Evolutionary conservation across 2,797 vertebrate species (phyloP).

Genomic region (Anomalospiza imberbis): DNA sequence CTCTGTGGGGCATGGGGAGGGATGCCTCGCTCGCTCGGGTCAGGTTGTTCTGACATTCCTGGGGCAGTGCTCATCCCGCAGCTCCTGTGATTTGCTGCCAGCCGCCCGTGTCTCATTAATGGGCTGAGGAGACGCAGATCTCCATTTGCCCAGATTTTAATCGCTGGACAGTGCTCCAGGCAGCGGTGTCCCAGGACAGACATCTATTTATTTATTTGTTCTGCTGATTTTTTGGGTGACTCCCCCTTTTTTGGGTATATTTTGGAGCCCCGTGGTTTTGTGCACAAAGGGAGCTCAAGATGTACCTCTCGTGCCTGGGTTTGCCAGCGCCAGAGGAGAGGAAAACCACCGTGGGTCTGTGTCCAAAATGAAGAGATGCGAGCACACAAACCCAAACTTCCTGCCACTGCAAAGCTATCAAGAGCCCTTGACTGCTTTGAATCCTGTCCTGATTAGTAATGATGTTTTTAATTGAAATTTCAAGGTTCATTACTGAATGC

Average conservation of each 20-base stretch:
- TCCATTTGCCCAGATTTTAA: neutral
- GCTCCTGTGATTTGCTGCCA: slow-evolving; percentile 14
- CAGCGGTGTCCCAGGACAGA: neutral
- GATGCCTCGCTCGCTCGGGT: neutral
- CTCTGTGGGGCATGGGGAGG: neutral
- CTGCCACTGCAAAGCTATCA: neutral
- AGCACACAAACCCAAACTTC: neutral
- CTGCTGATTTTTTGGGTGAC: neutral
- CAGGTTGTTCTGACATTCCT: neutral
- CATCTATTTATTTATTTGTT: neutral
- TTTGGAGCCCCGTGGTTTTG: neutral
- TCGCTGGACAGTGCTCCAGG: neutral
- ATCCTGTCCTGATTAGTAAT: slow-evolving; percentile 57
- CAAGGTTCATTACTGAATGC: slow-evolving; percentile 75
- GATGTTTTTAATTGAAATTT: slow-evolving; percentile 77
- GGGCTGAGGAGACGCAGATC: neutral
- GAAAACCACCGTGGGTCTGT: neutral
- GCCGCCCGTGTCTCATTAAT: neutral
- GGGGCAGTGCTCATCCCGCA: neutral
- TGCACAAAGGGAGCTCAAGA: neutral
- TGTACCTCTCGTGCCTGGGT: fast-evolving
- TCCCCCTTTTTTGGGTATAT: neutral
- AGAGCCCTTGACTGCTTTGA: neutral
- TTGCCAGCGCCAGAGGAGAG: neutral
- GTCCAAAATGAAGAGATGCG: neutral